Evolutionary conservation across 2,797 vertebrate genomes (phyloP).

Genomic region (Sphenodon punctatus): DNA sequence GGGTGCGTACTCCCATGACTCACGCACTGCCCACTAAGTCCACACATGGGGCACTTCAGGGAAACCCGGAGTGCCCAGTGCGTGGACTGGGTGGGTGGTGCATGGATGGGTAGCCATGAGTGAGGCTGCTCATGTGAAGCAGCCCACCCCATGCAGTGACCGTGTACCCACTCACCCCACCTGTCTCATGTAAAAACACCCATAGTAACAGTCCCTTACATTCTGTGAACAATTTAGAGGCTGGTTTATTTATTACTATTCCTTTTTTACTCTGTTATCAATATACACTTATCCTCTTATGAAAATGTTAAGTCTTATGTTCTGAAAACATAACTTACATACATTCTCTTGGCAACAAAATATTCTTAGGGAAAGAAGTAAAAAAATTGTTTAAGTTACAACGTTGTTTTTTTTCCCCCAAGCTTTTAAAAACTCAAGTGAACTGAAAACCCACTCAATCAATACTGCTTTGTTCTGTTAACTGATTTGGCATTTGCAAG

Average conservation of each 20-base stretch:
- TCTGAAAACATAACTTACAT: not conserved
- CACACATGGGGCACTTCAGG: too few species aligned
- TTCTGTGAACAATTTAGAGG: not conserved
- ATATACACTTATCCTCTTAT: not conserved
- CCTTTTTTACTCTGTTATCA: not conserved
- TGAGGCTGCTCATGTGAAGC: too few species aligned
- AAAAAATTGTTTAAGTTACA: not conserved
- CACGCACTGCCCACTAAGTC: too few species aligned
- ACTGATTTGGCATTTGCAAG: not conserved
- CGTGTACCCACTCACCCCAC: too few species aligned
- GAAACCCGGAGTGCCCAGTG: too few species aligned
- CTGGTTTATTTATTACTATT: not conserved
- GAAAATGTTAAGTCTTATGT: not conserved
- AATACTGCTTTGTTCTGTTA: not conserved
- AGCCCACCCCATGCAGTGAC: too few species aligned
- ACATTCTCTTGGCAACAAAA: not conserved
- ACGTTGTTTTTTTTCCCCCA: not conserved
- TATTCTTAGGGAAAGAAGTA: not conserved
- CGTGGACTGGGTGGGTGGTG: too few species aligned
- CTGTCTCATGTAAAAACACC: too few species aligned
- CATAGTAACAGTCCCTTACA: not conserved
- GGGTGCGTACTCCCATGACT: too few species aligned
- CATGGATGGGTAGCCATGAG: too few species aligned
- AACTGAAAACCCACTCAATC: not conserved
- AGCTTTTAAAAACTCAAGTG: not conserved